These are phyloP conservation scores for Caenorhabditis sinica DNA, from an alignment of 2,888 invertebrate genomes.

Conservation along the genomic window DNA sequence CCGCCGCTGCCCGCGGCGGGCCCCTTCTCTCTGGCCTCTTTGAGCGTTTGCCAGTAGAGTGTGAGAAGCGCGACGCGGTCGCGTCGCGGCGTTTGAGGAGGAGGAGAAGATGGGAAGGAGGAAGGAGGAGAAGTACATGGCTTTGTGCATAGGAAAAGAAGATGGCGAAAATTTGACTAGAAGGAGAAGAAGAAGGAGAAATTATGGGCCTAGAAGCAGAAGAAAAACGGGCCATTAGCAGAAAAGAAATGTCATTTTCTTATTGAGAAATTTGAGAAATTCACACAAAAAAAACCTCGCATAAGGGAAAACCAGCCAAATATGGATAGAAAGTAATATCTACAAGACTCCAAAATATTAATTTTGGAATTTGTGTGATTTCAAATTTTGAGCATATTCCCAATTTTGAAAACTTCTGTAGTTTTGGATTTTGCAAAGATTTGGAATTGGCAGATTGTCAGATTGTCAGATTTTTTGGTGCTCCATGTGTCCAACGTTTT, in stretches of 20 bases:
- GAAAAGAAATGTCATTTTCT: neutral
- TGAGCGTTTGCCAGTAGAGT: neutral
- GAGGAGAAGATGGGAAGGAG: neutral
- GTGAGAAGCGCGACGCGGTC: conserved; percentile 37
- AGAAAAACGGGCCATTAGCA: neutral
- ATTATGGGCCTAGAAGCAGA: neutral
- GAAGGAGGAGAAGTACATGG: neutral
- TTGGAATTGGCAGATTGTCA: too few species aligned
- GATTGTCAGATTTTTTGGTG: neutral
- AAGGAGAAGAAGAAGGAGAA: conserved; percentile 11
- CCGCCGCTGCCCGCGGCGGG: neutral
- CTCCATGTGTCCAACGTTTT: neutral
- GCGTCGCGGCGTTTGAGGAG: conserved; percentile 32
- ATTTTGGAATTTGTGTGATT: neutral
- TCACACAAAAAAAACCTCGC: neutral
- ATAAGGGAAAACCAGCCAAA: too few species aligned
- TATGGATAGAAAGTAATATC: too few species aligned
- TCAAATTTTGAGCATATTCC: neutral
- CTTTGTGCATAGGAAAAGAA: neutral
- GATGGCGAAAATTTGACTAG: neutral
- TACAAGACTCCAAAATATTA: neutral
- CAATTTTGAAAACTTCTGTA: neutral
- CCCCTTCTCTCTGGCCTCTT: too few species aligned
- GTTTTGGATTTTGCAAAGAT: too few species aligned
- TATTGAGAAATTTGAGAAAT: neutral